phyloP scores from a whole-genome alignment of 2,888 invertebrate genomes.

The Ephialtes manifestator region DNA sequence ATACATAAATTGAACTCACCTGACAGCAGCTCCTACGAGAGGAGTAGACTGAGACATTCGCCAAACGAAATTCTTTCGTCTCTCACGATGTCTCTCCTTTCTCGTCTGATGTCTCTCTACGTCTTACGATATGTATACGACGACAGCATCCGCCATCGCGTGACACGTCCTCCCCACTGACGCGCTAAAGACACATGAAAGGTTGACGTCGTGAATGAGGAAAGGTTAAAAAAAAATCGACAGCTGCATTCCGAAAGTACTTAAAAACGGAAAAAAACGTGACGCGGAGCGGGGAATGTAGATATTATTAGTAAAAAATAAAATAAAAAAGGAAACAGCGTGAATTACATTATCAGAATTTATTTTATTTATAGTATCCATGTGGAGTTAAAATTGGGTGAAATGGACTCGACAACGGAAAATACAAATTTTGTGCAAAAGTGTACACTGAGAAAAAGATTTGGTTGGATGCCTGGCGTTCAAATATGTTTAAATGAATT shows the following conservation, averaged over 20 bases:
- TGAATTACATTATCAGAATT: too few species aligned
- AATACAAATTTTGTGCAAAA: too few species aligned
- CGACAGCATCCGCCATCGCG: constrained; percentile 57
- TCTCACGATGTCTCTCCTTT: too few species aligned
- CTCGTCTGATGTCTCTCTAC: constrained; percentile 57
- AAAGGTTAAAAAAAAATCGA: background rate
- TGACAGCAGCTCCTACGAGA: constrained; percentile 72
- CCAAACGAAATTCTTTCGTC: constrained; percentile 67
- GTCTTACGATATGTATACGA: constrained; percentile 52
- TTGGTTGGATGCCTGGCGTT: too few species aligned
- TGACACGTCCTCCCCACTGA: constrained; percentile 18
- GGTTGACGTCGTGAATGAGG: background rate
- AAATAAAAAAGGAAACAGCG: background rate
- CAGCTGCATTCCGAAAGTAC: background rate
- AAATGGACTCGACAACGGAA: too few species aligned
- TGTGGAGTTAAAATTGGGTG: too few species aligned
- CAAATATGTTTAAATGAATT: too few species aligned
- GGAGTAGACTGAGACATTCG: constrained; percentile 57
- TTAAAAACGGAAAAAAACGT: background rate
- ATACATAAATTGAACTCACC: constrained; percentile 74
- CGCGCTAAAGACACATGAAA: constrained; percentile 24
- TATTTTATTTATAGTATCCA: too few species aligned
- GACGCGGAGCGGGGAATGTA: background rate
- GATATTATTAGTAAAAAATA: background rate
- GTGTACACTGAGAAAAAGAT: too few species aligned